Evolutionary conservation across 1,140 invertebrate species (phyloP).

Genomic region (Philopotamus ludificatus): DNA sequence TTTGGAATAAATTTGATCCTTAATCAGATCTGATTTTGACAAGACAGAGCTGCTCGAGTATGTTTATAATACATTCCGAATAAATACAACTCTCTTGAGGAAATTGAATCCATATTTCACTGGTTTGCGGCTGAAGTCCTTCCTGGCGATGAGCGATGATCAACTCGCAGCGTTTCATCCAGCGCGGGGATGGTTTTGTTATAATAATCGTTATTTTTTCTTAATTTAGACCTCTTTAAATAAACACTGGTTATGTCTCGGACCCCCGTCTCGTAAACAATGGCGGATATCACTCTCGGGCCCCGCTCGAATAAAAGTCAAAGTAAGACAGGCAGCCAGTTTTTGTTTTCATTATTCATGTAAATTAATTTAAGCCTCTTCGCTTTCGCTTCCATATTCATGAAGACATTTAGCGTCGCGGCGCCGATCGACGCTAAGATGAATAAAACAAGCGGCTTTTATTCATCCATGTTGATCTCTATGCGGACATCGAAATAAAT

Average conservation of each 20-base stretch:
- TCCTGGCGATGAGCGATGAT: conserved; percentile 7
- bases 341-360: conserved; percentile 38
- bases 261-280: no score
- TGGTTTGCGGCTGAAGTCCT: neutral
- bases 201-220: no score
- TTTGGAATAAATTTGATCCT: no score
- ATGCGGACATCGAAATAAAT: no score
- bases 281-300: conserved; percentile 1
- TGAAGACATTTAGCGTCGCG: conserved; percentile 24
- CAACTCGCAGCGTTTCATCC: neutral
- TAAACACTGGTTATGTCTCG: neutral
- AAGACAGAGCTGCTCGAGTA: neutral
- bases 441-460: no score
- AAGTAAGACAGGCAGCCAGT: conserved; percentile 26
- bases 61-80: neutral
- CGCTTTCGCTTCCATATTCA: conserved; percentile 28
- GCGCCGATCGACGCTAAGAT: conserved; percentile 5
- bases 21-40: no score
- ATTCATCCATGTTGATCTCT: neutral
- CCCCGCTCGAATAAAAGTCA: conserved; percentile 32
- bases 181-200: no score
- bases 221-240: neutral
- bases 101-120: conserved; percentile 11
- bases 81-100: conserved; percentile 3
- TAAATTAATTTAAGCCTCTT: conserved; percentile 32